Conservation (phyloP, 2,888 invertebrate species). For the Shargacucullia verbasci region DNA sequence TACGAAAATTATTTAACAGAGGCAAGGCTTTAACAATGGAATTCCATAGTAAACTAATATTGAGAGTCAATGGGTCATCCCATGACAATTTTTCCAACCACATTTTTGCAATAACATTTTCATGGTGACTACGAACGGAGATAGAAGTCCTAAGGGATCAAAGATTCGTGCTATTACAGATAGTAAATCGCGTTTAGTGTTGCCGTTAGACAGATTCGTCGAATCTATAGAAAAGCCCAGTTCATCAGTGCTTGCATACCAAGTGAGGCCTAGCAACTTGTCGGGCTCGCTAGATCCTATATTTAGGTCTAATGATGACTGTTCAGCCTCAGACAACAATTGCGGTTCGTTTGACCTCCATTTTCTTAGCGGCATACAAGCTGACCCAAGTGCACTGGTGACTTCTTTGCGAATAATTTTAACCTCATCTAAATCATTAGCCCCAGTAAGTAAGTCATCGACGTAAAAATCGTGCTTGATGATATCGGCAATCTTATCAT, state of each 20-base stretch:
- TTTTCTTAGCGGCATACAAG: slow-evolving; percentile 35
- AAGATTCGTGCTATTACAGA: slow-evolving; percentile 48
- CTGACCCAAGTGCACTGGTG: slow-evolving; percentile 38
- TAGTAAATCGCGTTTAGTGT: slow-evolving; percentile 44
- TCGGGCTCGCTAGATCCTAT: slow-evolving; percentile 13
- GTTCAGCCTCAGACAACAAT: slow-evolving; percentile 17
- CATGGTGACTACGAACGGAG: slow-evolving; percentile 43
- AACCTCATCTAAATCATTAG: slow-evolving; percentile 10
- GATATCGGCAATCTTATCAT: neutral
- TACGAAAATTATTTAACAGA: slow-evolving; percentile 1
- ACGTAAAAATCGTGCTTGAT: slow-evolving; percentile 11
- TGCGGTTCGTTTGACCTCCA: slow-evolving; percentile 38
- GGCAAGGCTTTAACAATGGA: neutral
- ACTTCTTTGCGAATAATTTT: slow-evolving; percentile 19
- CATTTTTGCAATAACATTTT: slow-evolving; percentile 53
- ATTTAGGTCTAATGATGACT: slow-evolving; percentile 29
- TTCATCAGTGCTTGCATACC: slow-evolving; percentile 44
- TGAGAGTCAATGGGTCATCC: slow-evolving; percentile 41
- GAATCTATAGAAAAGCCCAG: slow-evolving; percentile 21
- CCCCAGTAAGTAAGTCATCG: slow-evolving; percentile 7
- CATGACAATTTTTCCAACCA: slow-evolving; percentile 52
- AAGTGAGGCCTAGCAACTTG: slow-evolving; percentile 27
- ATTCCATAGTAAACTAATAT: too few species aligned
- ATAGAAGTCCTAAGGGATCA: slow-evolving; percentile 53
- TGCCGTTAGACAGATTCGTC: slow-evolving; percentile 20